Evolutionary conservation across 2,888 invertebrate species (phyloP).

Genomic region (Apotomis capreana): DNA sequence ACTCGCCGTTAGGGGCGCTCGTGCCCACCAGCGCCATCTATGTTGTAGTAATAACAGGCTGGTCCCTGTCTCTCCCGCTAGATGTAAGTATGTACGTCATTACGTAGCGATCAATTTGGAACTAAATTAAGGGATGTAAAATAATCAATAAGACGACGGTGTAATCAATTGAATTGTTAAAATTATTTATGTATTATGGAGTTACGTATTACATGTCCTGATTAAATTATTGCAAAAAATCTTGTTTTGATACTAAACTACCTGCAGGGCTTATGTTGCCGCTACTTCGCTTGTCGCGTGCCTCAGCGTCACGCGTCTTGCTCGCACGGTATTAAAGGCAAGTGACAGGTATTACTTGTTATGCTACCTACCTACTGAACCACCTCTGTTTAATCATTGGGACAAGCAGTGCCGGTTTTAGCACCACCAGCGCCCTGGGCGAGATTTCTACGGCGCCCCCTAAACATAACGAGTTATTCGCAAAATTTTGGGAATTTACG

Average conservation of each 20-base stretch:
- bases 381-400: too few relatives aligned
- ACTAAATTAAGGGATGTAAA: conserved; percentile 54
- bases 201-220: conserved; percentile 80
- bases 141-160: conserved; percentile 58
- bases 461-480: too few relatives aligned
- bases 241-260: conserved; percentile 11
- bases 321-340: too few relatives aligned
- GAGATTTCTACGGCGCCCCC: too few relatives aligned
- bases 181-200: conserved; percentile 80
- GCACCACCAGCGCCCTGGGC: too few relatives aligned
- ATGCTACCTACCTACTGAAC: too few relatives aligned
- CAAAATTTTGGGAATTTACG: too few relatives aligned
- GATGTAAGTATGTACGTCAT: conserved; percentile 45
- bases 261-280: not conserved
- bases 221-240: conserved; percentile 77
- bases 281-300: too few relatives aligned
- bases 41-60: conserved; percentile 71
- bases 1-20: conserved; percentile 16
- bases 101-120: conserved; percentile 56
- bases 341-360: too few relatives aligned
- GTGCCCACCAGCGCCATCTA: conserved; percentile 42
- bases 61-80: conserved; percentile 72
- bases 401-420: too few relatives aligned
- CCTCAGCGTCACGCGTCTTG: too few relatives aligned
- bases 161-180: conserved; percentile 79